Base-by-base conservation (phyloP, 2,113 vertebrate genomes). In the Oryzias woworae region DNA sequence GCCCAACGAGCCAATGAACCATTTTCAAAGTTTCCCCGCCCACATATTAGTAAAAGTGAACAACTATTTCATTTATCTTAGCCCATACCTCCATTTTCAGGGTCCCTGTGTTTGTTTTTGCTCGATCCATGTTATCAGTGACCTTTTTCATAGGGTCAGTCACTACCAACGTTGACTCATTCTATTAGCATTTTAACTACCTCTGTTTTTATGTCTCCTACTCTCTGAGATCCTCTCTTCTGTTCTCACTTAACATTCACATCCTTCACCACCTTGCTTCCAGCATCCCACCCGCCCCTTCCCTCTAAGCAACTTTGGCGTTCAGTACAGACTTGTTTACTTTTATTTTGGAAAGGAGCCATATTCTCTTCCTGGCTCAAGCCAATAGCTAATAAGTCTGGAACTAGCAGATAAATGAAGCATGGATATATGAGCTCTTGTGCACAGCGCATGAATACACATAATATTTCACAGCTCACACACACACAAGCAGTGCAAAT, bases 371-470 rank as follows among this genome's bases (percentile, higher is more conserved):
- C 28, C 73, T 81, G 75, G 62, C 77, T 48, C 66, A 71, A 87
- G 78, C 55, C 73, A 75, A 76, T 57, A 57, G 46, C 63, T 68
- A 88, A 89, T 88, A 85, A 88, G 86, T 88, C 73, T 86, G 75
- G 70, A 88, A 88, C 88, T 85, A 86, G 78, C 71, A 75, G 83
- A 83, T 87, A 88, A 90, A 89, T 88, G 84, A 88, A 71, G 84
- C 86, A 82, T 84, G 76, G 62, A 65, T 51, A 90, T 77, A 77
- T 72, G 71, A 48, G 64, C 36, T 61, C 66, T 44, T 53, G 52
- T 44, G 62, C 62, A 65, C 60, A 69, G 53, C 60, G 53, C 44
- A 58, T 14, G 56, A 14, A 67, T 0, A 66, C 12, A 44, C 46
- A 54, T 18, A 60, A 43, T 53, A 26, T 14, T 26, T 51, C 62